These are phyloP conservation scores for Drosophila mimica DNA, from an alignment of 2,888 invertebrate genomes.

Conservation along the genomic window DNA sequence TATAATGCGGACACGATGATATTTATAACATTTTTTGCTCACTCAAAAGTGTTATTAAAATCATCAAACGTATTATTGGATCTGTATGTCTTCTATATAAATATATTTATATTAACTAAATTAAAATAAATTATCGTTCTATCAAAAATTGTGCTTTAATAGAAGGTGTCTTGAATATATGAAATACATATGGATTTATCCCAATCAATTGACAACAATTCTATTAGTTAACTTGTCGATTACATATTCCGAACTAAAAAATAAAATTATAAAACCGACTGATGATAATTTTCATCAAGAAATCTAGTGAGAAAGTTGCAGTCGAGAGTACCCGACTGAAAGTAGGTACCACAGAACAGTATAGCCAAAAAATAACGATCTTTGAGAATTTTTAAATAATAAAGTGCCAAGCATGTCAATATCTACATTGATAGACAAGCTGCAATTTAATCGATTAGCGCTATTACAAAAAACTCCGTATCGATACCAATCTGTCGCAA, in stretches of 20 bases:
- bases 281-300: not conserved
- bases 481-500: too few relatives aligned
- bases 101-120: slow-evolving; percentile 19
- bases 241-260: not conserved
- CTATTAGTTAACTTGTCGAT: not conserved
- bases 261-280: not conserved
- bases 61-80: slow-evolving; percentile 18
- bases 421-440: too few relatives aligned
- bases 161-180: not conserved
- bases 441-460: too few relatives aligned
- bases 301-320: not conserved
- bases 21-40: slow-evolving; percentile 74
- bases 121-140: slow-evolving; percentile 55
- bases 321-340: not conserved
- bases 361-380: too few relatives aligned
- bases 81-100: slow-evolving; percentile 9
- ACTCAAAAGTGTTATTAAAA: slow-evolving; percentile 68
- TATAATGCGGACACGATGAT: slow-evolving; percentile 19
- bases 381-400: too few relatives aligned
- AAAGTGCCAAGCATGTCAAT: too few relatives aligned
- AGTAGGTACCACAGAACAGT: not conserved
- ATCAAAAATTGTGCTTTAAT: slow-evolving; percentile 14
- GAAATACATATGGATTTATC: not conserved
- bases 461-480: too few relatives aligned
- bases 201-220: not conserved